Base-by-base conservation (phyloP, 1,140 invertebrate genomes). In the Augochlora pura region DNA sequence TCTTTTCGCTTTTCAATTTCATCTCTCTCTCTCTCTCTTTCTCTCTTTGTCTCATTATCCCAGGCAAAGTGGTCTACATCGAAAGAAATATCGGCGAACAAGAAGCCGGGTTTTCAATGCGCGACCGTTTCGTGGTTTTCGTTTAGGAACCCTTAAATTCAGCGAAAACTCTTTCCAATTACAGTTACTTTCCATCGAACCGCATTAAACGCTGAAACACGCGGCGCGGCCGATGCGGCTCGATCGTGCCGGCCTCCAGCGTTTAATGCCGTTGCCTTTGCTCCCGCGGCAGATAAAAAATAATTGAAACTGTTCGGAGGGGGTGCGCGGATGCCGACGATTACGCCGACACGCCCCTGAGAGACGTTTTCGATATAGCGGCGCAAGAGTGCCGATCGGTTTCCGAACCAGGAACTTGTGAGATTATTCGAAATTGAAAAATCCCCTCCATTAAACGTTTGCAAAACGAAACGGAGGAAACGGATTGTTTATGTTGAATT, bases 181-280 rank as follows among this genome's bases (percentile, higher is more conserved):
- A 78, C 68, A 52, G 32, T 77, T 77, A 54, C 46, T 54, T 52
- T n/a, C 9, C 21, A 10, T 27, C 21, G 16, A 54, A 42, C 46
- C 21, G 60, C 68, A 62, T 78, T 78, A 78, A 78, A 72, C 76
- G 23, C 21, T 72, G 68, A 77, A 27, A 77, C 71, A 71, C 42
- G 27, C 68, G 27, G 2, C 76, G 59, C 39, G 18, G 18, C 18
- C 67, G 46, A 27, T 18, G 60, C 54, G 38, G 49, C 72, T 39
- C 21, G 23, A n/a, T 9, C 18, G 10, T 12, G 38, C 6, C 0
- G 0, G 27, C 25, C 49, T 46, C 60, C 60, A 72, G n/a, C 57
- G 32, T 46, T 78, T 65, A 78, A 63, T 14, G 49, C 23, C 60
- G 49, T 46, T 65, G 57, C 38, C 32, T 23, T 7, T 32, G 67